Percentiles rank a stretch among this genome's conserved stretches.
Evolutionary conservation across 2,797 vertebrate species (phyloP).

Genomic region (Oreonectes daqikongensis): DNA sequence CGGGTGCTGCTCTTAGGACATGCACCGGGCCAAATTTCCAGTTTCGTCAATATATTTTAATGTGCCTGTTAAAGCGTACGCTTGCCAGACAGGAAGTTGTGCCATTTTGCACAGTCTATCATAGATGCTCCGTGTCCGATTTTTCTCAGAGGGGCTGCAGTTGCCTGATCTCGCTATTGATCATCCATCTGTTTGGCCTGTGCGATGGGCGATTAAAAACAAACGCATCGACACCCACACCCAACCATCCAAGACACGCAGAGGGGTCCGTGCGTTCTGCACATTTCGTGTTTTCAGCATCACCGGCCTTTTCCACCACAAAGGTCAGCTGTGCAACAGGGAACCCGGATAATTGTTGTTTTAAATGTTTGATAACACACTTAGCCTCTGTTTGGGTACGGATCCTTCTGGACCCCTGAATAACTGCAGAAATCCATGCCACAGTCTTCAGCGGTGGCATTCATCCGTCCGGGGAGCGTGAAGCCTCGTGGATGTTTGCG

Average conservation of each 20-base stretch:
- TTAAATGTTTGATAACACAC: conserved; percentile 55
- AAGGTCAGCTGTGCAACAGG: conserved; percentile 57
- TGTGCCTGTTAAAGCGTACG: background rate
- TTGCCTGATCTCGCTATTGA: conserved; percentile 64
- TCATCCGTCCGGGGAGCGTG: conserved; percentile 52
- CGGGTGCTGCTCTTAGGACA: background rate
- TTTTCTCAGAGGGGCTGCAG: conserved; percentile 51
- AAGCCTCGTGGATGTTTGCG: conserved; percentile 53
- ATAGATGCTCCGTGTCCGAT: conserved; percentile 53
- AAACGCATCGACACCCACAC: conserved; percentile 43
- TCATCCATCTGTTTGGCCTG: conserved; percentile 60
- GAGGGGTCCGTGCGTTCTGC: conserved; percentile 42
- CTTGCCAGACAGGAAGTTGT: conserved; percentile 14
- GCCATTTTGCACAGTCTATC: conserved; percentile 56
- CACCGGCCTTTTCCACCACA: conserved; percentile 38
- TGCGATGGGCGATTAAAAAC: conserved; percentile 60
- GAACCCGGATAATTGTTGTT: conserved; percentile 49
- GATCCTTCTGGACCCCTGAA: conserved; percentile 47
- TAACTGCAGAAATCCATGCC: conserved; percentile 48
- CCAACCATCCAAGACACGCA: conserved; percentile 50
- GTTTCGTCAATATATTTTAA: conserved; percentile 3
- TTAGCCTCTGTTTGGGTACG: conserved; percentile 37
- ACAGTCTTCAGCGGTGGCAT: conserved; percentile 51
- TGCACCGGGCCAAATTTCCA: conserved; percentile 12
- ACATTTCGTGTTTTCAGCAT: background rate